These are phyloP conservation scores for Cyrtonyx montezumae DNA, from an alignment of 2,113 vertebrate genomes.

Conservation along the genomic window DNA sequence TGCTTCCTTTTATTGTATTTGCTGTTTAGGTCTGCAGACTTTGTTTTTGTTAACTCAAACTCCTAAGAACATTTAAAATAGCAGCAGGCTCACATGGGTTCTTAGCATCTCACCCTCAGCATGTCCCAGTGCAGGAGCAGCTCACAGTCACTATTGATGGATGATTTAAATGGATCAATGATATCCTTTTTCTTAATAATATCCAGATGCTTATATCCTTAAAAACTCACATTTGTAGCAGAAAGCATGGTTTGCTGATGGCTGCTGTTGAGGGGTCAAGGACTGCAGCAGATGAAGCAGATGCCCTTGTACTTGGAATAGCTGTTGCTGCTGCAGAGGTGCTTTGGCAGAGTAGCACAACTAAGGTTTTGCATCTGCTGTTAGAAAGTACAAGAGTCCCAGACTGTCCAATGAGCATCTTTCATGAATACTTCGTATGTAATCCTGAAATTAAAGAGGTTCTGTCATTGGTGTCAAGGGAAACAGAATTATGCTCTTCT, in stretches of 20 bases:
- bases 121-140: not conserved
- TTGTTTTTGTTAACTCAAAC: not conserved
- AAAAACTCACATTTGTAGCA: not conserved
- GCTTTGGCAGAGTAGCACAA: not conserved
- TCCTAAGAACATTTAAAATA: not conserved
- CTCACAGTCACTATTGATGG: constrained; percentile 36
- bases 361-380: not conserved
- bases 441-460: constrained; percentile 20
- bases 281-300: not conserved
- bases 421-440: not conserved
- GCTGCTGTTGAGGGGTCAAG: constrained; percentile 18
- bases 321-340: not conserved
- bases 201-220: constrained; percentile 23
- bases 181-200: not conserved
- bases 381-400: not conserved
- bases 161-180: constrained; percentile 21
- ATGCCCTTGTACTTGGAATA: not conserved
- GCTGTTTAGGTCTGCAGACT: not conserved
- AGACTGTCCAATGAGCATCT: not conserved
- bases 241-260: not conserved
- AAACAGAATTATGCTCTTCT: not conserved
- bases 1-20: constrained; percentile 12
- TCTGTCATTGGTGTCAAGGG: not conserved
- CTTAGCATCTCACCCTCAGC: not conserved
- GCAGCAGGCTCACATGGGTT: not conserved